Percentiles rank a stretch among this genome's conserved stretches.
Conservation (phyloP, 1,140 invertebrate genomes). For the Cheumatopsyche charites region DNA sequence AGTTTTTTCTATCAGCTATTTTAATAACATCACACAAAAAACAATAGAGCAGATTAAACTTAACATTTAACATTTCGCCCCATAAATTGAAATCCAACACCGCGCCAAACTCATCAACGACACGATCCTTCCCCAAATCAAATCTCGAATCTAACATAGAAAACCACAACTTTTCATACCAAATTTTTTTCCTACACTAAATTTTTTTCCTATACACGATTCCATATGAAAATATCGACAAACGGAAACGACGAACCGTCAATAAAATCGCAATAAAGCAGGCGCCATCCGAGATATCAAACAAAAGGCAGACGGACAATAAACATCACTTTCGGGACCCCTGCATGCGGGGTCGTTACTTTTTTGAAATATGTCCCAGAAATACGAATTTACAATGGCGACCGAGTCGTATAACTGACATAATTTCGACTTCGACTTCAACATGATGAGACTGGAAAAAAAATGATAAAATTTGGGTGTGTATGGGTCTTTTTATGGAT, state of each 20-base stretch:
- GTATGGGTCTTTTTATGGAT: no score
- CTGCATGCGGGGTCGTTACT: constrained; percentile 5
- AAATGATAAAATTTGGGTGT: not conserved
- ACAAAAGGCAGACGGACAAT: constrained; percentile 31
- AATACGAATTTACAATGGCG: not conserved
- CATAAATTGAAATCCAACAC: no score
- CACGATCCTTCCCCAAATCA: no score
- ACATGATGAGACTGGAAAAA: not conserved
- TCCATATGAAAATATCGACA: constrained; percentile 35
- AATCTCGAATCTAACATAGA: no score
- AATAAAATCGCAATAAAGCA: constrained; percentile 48
- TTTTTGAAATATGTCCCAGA: constrained; percentile 26
- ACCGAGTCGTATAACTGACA: not conserved
- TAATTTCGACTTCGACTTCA: not conserved
- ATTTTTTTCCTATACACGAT: no score
- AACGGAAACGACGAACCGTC: constrained; percentile 32
- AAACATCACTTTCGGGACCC: constrained; percentile 43
- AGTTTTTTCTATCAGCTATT: no score
- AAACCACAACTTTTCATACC: no score
- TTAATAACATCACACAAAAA: no score
- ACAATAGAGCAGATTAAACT: no score
- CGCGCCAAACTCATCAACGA: no score
- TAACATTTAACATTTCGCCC: no score
- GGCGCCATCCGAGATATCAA: constrained; percentile 46
- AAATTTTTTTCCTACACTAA: no score